These are phyloP conservation scores for Sarotherodon lohbergeri DNA, from an alignment of 2,113 vertebrate genomes.

Conservation along the genomic window DNA sequence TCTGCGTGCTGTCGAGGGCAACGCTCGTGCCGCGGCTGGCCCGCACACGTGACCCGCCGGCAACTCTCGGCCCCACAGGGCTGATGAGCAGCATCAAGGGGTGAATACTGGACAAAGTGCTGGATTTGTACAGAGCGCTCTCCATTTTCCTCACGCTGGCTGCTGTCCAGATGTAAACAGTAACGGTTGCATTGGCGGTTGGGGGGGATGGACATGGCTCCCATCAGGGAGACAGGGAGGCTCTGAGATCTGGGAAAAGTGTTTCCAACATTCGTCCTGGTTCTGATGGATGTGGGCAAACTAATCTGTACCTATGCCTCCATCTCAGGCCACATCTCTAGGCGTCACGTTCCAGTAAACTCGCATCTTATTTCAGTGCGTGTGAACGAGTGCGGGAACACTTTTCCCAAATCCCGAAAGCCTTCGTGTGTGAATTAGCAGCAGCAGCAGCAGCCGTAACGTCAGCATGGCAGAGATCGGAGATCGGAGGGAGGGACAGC, in stretches of 20 bases:
- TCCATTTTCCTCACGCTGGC: constrained; percentile 20
- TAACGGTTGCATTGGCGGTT: constrained; percentile 39
- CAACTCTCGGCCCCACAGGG: not conserved
- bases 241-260: not conserved
- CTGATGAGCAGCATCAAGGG: not conserved
- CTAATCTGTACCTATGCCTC: not conserved
- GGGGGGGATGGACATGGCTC: not conserved
- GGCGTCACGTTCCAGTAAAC: not conserved
- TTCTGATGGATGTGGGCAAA: not conserved
- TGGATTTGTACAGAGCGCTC: not conserved
- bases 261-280: not conserved
- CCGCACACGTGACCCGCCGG: not conserved
- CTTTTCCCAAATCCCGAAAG: not conserved
- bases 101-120: not conserved
- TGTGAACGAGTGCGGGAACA: not conserved
- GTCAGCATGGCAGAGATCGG: constrained; percentile 32
- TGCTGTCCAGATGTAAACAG: constrained; percentile 55
- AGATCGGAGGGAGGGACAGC: constrained; percentile 43
- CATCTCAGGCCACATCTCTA: not conserved
- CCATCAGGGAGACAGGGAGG: not conserved
- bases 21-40: not conserved
- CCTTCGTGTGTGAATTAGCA: not conserved
- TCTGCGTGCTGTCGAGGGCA: not conserved
- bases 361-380: not conserved
- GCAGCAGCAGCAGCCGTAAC: constrained; percentile 25